Evolutionary conservation across 92 coral and sea anemone genomes (phyloP).

Genomic region (Virgularia gustaviana): DNA sequence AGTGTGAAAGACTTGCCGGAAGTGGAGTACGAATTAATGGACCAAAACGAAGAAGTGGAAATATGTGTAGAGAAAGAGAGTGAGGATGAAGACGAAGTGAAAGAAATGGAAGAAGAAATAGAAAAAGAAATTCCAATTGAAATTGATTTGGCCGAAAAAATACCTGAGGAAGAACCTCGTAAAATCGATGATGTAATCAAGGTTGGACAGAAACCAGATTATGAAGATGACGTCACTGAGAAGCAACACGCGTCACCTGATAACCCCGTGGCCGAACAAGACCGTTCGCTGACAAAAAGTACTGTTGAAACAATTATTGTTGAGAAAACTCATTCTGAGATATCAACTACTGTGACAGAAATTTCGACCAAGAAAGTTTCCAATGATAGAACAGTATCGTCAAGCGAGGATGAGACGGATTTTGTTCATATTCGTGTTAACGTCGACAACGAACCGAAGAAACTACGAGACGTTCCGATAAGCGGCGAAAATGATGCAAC

Average conservation of each 20-base stretch:
- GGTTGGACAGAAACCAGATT: background rate
- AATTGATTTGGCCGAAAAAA: conserved; percentile 1
- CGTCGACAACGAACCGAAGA: background rate
- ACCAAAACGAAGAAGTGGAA: background rate
- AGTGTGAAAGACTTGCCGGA: background rate
- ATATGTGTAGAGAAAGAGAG: background rate
- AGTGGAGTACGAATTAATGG: background rate
- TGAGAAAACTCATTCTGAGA: conserved; percentile 29
- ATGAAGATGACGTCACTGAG: background rate
- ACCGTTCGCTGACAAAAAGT: conserved; percentile 3
- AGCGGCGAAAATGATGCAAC: background rate
- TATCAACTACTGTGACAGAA: conserved; percentile 24
- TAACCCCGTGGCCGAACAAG: background rate
- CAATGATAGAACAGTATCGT: background rate
- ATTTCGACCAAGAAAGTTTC: conserved; percentile 5
- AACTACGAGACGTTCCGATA: background rate
- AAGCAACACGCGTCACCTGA: background rate
- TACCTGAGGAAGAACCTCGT: background rate
- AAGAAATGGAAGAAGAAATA: background rate
- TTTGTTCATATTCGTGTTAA: conserved; percentile 15
- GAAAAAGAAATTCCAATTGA: background rate
- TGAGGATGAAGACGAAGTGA: background rate
- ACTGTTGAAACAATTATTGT: conserved; percentile 23
- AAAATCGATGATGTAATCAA: background rate
- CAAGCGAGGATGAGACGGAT: conserved; percentile 16